These are phyloP conservation scores for Plagodis dolabraria DNA, from an alignment of 2,888 invertebrate genomes.

Conservation along the genomic window DNA sequence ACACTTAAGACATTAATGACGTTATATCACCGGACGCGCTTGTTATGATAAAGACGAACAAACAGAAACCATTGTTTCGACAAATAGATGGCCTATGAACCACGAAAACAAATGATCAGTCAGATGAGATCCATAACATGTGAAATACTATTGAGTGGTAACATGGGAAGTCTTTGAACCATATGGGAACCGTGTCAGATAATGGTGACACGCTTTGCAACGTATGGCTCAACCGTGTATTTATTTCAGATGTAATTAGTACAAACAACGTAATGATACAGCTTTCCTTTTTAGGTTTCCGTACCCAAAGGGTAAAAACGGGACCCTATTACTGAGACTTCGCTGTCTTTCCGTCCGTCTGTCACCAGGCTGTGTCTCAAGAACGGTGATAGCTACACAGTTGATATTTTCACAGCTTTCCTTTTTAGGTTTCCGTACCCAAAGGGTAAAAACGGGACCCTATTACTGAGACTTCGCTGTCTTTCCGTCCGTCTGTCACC, in stretches of 20 bases:
- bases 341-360: no score
- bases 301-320: no score
- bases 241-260: background rate
- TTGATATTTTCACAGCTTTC: no score
- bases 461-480: no score
- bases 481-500: no score
- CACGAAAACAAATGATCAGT: conserved; percentile 23
- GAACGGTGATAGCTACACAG: no score
- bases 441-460: no score
- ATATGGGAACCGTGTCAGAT: conserved; percentile 15
- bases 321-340: no score
- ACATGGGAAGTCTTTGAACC: conserved; percentile 20
- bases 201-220: conserved; percentile 3
- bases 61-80: conserved; percentile 33
- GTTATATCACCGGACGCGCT: conserved; percentile 19
- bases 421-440: no score
- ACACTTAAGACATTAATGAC: conserved; percentile 11
- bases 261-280: no score
- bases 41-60: conserved; percentile 31
- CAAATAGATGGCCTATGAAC: conserved; percentile 33
- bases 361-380: no score
- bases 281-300: no score
- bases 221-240: background rate
- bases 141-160: conserved; percentile 23
- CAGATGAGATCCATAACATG: conserved; percentile 34